phyloP scores from a whole-genome alignment of 1,140 invertebrate species.

The Papilio dardanus region DNA sequence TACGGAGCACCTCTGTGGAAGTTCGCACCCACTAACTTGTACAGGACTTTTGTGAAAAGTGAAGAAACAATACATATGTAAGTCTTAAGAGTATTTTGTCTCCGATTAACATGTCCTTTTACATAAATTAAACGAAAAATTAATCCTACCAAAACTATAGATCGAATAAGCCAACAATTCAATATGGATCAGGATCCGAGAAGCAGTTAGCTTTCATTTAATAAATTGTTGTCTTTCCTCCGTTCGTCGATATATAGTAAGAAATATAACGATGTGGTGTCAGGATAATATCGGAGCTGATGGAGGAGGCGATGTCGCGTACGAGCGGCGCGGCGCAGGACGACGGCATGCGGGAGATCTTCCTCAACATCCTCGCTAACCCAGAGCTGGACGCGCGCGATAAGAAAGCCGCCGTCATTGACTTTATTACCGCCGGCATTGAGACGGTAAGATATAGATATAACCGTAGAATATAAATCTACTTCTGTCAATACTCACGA shows the following conservation, averaged over 20 bases:
- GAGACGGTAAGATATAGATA: conserved; percentile 92
- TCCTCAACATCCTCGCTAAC: conserved; percentile 88
- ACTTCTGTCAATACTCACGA: neutral
- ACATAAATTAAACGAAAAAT: neutral
- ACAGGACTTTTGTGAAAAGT: conserved; percentile 87
- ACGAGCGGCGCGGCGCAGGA: conserved; percentile 80
- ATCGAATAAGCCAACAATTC: too few species aligned
- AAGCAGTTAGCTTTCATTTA: too few species aligned
- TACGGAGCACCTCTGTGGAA: conserved; percentile 94
- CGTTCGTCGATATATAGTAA: neutral
- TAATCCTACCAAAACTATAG: too few species aligned
- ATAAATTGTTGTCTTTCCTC: neutral
- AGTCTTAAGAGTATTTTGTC: conserved; percentile 38
- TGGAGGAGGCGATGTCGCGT: conserved; percentile 85
- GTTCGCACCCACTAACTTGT: conserved; percentile 88
- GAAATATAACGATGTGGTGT: conserved; percentile 44
- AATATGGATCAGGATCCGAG: too few species aligned
- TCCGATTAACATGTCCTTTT: too few species aligned
- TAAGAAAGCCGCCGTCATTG: conserved; percentile 92
- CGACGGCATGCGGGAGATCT: conserved; percentile 86
- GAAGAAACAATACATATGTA: conserved; percentile 91
- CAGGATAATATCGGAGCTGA: conserved; percentile 90
- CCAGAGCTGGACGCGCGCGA: conserved; percentile 89
- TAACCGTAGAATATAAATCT: neutral
- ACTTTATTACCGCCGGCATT: conserved; percentile 93